Evolutionary conservation across 2,797 vertebrate species (phyloP), one percentile per base, ranked within the genome.

Genomic region (Periparus ater): DNA sequence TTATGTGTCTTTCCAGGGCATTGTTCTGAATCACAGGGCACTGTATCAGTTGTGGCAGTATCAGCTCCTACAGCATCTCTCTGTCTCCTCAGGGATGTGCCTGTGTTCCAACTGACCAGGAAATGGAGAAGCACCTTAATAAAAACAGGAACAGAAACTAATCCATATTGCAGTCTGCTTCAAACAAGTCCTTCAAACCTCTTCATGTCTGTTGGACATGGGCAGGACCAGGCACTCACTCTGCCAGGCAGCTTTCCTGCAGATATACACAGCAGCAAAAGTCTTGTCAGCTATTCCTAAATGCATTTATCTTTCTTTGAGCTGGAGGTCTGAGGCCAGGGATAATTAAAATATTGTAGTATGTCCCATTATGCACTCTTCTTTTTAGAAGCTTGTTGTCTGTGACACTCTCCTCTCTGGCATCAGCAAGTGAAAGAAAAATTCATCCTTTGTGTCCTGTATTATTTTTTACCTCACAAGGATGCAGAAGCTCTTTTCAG

Each of bases 71-170:
- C 50, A 61, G 11, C 27, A 62, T n/a, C 12, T 1, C 6, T 50
- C 14, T 18, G 1, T 38, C 60, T 78, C 54, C 27, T 58, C 0
- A 0, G 1, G 23, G 14, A 13, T 79, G 60, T 48, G 22, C 16
- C 54, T 3, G 0, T 44, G 27, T 57, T 30, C 8, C 68, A 61
- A 36, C 23, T 42, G 62, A 79, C 44, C 30, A 44, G 30, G 27
- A 74, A 83, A 79, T 42, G 7, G 78, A 68, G 25, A 44, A 84
- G 6, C 6, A 25, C 8, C 3, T 18, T n/a, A 60, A 75, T 26
- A 38, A 58, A 75, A 87, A 70, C 4, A 40, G 42, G 10, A 71
- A 34, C 6, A 68, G 23, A 92, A 88, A 66, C 2, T 40, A 84
- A 72, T 25, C 12, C 32, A 4, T 75, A 48, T 10, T 47, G 7